Evolutionary conservation across 2,113 vertebrate species (phyloP).

Genomic region (Colistium nudipinnis): DNA sequence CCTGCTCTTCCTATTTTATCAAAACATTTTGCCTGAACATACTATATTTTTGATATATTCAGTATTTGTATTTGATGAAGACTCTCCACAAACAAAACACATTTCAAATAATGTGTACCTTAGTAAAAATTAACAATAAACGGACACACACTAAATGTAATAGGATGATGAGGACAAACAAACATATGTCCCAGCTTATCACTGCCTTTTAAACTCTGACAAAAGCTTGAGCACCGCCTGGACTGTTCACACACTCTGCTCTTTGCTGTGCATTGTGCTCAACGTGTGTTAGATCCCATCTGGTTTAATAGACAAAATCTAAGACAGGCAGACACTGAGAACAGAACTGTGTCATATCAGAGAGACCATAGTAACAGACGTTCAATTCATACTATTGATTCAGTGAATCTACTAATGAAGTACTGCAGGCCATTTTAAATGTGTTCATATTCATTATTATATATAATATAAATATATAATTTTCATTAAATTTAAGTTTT

Average conservation of each 20-base stretch:
- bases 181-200: constrained; percentile 23
- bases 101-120: background rate
- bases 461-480: background rate
- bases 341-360: background rate
- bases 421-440: background rate
- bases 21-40: background rate
- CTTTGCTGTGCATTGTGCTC: constrained; percentile 49
- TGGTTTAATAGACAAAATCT: background rate
- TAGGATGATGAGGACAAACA: constrained; percentile 20
- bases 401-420: constrained; percentile 7
- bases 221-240: constrained; percentile 64
- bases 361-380: background rate
- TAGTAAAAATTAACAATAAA: constrained; percentile 14
- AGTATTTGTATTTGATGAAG: constrained; percentile 35
- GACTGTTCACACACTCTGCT: constrained; percentile 46
- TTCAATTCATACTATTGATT: background rate
- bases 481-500: no score
- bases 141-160: constrained; percentile 27
- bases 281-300: constrained; percentile 21
- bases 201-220: constrained; percentile 47
- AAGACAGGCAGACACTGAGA: constrained; percentile 25
- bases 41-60: background rate
- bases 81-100: constrained; percentile 19
- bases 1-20: background rate
- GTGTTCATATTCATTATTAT: background rate